Evolutionary conservation across 2,797 vertebrate genomes (phyloP).

Genomic region (Aphelocoma californica): DNA sequence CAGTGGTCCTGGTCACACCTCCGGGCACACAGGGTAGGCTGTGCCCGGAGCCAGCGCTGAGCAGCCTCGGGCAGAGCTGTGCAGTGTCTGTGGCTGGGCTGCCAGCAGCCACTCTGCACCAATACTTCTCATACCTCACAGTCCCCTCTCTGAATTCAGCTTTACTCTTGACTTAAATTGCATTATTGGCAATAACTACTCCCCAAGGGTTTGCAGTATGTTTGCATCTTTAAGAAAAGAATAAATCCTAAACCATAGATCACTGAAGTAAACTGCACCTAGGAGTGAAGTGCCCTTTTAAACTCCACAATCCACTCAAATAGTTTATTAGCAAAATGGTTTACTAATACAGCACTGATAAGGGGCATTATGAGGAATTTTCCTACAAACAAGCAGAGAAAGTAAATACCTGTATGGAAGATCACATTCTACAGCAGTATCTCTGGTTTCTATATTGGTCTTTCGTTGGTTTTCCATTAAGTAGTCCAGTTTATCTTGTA

Average conservation of each 20-base stretch:
- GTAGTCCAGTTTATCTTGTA: conserved; percentile 96
- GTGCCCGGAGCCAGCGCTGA: background rate
- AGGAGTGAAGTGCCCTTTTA: background rate
- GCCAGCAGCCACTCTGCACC: background rate
- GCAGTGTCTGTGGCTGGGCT: background rate
- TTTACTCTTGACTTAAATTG: background rate
- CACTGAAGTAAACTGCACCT: background rate
- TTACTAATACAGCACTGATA: background rate
- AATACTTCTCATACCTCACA: background rate
- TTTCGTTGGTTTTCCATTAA: conserved; percentile 86
- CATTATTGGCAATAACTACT: background rate
- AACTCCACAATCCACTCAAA: background rate
- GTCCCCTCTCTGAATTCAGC: background rate
- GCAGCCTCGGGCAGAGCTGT: background rate
- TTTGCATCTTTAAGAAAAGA: background rate
- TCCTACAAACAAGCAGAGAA: background rate
- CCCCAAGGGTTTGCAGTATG: background rate
- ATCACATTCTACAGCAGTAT: conserved; percentile 87
- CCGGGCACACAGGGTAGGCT: background rate
- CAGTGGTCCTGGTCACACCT: background rate
- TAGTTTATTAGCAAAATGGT: background rate
- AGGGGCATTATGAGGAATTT: background rate
- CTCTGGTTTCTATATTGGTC: conserved; percentile 83
- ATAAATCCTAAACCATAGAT: background rate
- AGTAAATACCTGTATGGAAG: conserved; percentile 84